Percentiles rank a stretch among this genome's conserved stretches.
Evolutionary conservation across 2,113 vertebrate genomes (phyloP).

Genomic region (Chionomys nivalis): DNA sequence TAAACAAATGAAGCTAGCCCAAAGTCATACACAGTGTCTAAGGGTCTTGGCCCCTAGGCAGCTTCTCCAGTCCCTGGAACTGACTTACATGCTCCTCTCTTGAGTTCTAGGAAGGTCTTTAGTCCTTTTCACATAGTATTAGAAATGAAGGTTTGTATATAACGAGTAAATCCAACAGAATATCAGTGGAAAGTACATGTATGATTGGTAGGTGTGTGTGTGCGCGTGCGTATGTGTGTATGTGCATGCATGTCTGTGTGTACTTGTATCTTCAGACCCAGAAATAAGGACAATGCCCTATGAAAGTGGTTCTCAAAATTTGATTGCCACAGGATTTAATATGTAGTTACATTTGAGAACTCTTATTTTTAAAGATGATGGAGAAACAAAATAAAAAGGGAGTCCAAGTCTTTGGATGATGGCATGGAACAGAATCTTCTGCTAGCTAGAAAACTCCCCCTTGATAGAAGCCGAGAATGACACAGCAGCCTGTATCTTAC

Average conservation of each 20-base stretch:
- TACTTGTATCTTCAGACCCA: background rate
- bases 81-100: background rate
- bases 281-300: background rate
- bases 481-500: background rate
- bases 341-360: background rate
- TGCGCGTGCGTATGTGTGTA: background rate
- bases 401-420: background rate
- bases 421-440: background rate
- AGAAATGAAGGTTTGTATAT: background rate
- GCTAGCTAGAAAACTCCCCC: background rate
- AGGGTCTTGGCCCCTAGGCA: background rate
- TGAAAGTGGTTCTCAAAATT: background rate
- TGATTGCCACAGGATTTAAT: background rate
- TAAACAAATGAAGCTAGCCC: background rate
- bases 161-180: background rate
- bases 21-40: background rate
- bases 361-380: background rate
- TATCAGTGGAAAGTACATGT: background rate
- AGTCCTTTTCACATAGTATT: background rate
- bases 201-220: background rate
- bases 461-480: background rate
- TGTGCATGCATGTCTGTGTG: background rate
- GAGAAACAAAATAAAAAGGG: background rate
- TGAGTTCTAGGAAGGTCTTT: background rate
- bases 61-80: background rate